phyloP scores from a whole-genome alignment of 2,113 vertebrate species.

The Notechis scutatus region DNA sequence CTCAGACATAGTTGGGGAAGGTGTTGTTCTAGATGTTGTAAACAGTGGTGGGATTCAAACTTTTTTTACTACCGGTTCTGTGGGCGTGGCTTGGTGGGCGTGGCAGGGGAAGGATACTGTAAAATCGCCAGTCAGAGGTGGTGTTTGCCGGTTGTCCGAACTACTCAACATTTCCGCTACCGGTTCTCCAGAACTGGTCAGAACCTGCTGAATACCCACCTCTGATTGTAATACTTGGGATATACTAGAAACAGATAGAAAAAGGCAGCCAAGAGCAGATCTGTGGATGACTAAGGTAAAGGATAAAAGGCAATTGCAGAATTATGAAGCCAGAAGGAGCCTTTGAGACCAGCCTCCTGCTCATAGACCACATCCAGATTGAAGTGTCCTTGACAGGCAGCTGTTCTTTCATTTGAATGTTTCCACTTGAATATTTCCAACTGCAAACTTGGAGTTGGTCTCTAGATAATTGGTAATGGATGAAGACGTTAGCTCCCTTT shows the following conservation, averaged over 20 bases:
- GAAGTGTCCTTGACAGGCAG: not conserved
- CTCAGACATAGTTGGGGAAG: not conserved
- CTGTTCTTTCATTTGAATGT: not conserved
- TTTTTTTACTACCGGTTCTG: no score
- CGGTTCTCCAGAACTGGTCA: no score
- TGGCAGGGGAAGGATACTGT: no score
- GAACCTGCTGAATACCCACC: no score
- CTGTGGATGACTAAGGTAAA: not conserved
- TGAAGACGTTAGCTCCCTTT: not conserved
- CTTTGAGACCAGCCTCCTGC: not conserved
- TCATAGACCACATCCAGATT: not conserved
- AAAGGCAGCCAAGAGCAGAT: not conserved
- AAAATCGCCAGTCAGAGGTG: no score
- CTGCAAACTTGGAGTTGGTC: not conserved
- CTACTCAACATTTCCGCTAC: no score
- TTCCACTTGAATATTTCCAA: not conserved
- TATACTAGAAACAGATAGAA: not conserved
- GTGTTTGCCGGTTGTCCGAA: no score
- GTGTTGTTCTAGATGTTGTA: not conserved
- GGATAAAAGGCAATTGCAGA: not conserved
- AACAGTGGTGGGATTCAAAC: no score
- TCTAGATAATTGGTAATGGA: not conserved
- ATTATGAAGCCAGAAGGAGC: not conserved
- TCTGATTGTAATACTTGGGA: not conserved
- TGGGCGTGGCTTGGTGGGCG: no score